Evolutionary conservation across 2,113 vertebrate genomes (phyloP), one percentile per base, ranked within the genome.

Genomic region (Xenopus laevis): DNA sequence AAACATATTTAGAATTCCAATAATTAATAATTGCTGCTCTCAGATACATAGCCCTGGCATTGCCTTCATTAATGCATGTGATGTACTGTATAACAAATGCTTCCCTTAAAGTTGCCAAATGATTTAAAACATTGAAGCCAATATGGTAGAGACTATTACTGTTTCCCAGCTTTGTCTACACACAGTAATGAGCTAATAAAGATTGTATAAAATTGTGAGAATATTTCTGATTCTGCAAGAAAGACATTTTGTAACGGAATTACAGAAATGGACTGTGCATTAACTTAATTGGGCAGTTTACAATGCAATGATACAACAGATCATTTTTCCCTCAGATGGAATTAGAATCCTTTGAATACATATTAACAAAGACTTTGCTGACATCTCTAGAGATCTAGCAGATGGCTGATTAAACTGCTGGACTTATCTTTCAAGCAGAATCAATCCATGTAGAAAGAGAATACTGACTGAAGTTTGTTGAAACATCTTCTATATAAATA

Each of bases 331-430:
- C 10, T 61, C 30, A 55, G 62, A 72, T 72, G 60, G 23, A 50
- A 72, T 72, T 72, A 72, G 53, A 64, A 50, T 52, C 50, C 46
- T 72, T 72, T 21, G 60, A 64, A 53, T 60, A 65, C 47, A 53
- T 16, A 23, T 61, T 23, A 33, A 40, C 46, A 65, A 61, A 72
- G 30, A 58, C 44, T 71, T 71, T 64, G 17, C 27, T 55, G 13
- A 12, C 13, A 27, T 64, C 52, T 30, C 30, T 47, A 13, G 47
- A 72, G 71, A 47, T 65, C 53, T 65, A 45, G 46, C 71, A 65
- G 71, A 72, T 72, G 71, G 61, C 55, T 46, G 60, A 55, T 17
- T 27, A 53, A 64, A 55, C 71, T 53, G 20, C 58, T 60, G 58
- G 20, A 60, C 58, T 72, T 72, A 72, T 64, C 61, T 64, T 53